Conservation (phyloP, 2,797 vertebrate species). For the Synanceia verrucosa region DNA sequence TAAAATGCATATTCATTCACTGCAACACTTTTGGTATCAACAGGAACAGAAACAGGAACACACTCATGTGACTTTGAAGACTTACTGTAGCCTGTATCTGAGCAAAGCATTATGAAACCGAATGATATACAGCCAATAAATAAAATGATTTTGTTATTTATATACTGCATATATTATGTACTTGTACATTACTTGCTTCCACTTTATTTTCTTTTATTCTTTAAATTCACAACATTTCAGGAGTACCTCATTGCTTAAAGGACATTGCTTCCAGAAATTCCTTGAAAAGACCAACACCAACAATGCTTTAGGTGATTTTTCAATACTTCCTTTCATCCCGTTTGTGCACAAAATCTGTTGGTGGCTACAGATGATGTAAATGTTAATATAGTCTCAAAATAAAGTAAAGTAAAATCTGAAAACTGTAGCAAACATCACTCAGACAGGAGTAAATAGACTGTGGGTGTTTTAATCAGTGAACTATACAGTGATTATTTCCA, state of each 20-base stretch:
- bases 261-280: not conserved
- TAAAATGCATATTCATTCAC: not conserved
- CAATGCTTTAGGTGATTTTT: not conserved
- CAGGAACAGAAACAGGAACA: conserved; percentile 38
- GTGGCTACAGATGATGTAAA: not conserved
- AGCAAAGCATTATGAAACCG: not conserved
- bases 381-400: not conserved
- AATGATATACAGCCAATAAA: too few relatives aligned
- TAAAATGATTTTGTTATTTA: too few relatives aligned
- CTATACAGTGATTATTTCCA: not conserved
- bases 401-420: not conserved
- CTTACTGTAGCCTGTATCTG: not conserved
- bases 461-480: not conserved
- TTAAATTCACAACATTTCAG: not conserved
- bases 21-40: not conserved
- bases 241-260: too few relatives aligned
- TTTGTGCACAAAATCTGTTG: not conserved
- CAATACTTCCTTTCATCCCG: not conserved
- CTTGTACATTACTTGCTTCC: not conserved
- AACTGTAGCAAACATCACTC: not conserved
- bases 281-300: not conserved
- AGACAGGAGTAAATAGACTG: not conserved
- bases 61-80: conserved; percentile 11
- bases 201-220: not conserved
- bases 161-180: too few relatives aligned